Evolutionary conservation across 2,797 vertebrate species (phyloP), one percentile per base, ranked within the genome.

Genomic region (Diglossa cyanea): DNA sequence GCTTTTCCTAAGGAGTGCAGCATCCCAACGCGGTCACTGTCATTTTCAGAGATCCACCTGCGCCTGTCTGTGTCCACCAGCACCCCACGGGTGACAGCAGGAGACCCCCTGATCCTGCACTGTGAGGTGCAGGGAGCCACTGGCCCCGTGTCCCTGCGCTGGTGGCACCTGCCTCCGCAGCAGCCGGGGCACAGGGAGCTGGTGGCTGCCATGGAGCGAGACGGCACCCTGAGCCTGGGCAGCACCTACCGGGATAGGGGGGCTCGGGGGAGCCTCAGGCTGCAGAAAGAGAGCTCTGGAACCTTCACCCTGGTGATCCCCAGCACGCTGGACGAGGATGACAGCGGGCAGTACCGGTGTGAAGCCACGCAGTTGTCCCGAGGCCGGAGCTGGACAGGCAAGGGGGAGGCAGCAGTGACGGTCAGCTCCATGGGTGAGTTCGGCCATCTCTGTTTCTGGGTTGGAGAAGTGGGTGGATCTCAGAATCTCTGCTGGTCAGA

Each of bases 281-380:
- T 98, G 70, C 98, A 98, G 92, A 99, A 98, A 23, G 48, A 30
- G 4, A 97, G 93, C 24, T 42, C 96, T 0, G 97, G 98, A 50
- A 45, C 96, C 1, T 99, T 98, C 95, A 97, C 94, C 14, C 97
- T 99, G 66, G 98, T 97, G 77, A 92, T 99, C 66, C 97, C 98
- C 78, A 98, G 98, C 9, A 86, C 97, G 2, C 63, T 97, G 20
- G 96, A 97, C 0, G 94, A 94, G 15, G 12, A 23, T 0, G 98
- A 99, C 1, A 94, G 98, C 0, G 98, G 99, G 5, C 83, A 65
- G 51, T 99, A 99, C 37, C 54, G 82, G 58, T 99, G 99, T 88
- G 91, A 94, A 31, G 98, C 94, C 11, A 98, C 98, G 0, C 98
- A 98, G 93, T 97, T 97, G 98, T 58, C 48, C 53, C 50, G 3